Percentiles rank a stretch among this genome's conserved stretches.
Conservation (phyloP, 1,140 invertebrate species). For the Pristionchus pacificus region DNA sequence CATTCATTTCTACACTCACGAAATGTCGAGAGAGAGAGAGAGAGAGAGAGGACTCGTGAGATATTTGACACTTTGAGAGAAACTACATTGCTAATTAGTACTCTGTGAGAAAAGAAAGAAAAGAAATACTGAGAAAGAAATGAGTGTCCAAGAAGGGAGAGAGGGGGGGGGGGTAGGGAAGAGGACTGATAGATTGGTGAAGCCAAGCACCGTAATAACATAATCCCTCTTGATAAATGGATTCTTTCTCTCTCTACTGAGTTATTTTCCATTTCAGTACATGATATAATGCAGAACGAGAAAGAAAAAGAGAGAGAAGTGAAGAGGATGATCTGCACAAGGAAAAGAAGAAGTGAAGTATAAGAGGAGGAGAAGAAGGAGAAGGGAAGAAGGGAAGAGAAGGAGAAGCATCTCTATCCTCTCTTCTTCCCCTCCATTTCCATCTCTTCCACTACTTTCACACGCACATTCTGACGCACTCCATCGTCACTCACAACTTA, state of each 20-base stretch:
- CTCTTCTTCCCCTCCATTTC: too few species aligned
- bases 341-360: conserved; percentile 12
- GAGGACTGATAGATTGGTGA: neutral
- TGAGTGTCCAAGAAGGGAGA: conserved; percentile 8
- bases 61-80: too few species aligned
- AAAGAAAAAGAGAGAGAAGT: conserved; percentile 5
- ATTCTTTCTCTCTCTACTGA: neutral
- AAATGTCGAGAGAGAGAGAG: neutral
- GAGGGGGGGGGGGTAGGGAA: conserved; percentile 9
- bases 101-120: conserved; percentile 5
- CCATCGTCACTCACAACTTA: conserved; percentile 12
- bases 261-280: neutral
- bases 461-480: conserved; percentile 7
- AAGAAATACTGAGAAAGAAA: conserved; percentile 16
- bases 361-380: conserved; percentile 5
- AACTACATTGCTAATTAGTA: too few species aligned
- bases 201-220: neutral
- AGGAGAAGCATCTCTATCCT: too few species aligned
- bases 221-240: conserved; percentile 11
- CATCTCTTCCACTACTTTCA: too few species aligned
- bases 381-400: neutral
- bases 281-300: conserved; percentile 1
- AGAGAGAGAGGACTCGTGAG: neutral
- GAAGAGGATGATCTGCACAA: conserved; percentile 8
- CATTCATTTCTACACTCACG: conserved; percentile 1